A percentile compares a stretch with the other conserved stretches of the same genome.
These are phyloP conservation scores for Suillia variegata DNA, from an alignment of 2,888 invertebrate genomes.

Conservation along the genomic window DNA sequence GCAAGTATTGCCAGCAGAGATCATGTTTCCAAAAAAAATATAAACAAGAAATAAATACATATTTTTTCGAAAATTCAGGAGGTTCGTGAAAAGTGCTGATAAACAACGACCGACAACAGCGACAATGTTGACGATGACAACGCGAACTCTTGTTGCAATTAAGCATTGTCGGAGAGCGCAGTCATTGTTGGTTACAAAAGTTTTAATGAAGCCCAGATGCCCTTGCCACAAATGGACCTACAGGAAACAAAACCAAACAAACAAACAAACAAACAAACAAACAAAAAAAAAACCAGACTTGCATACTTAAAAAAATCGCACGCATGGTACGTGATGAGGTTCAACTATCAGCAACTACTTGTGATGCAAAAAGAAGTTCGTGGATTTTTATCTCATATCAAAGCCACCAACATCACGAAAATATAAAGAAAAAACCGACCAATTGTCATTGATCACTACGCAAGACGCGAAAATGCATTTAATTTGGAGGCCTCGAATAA, in stretches of 20 bases:
- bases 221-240: background rate
- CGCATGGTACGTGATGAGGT: conserved; percentile 9
- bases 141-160: background rate
- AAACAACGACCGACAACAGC: no score
- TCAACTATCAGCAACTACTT: background rate
- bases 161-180: background rate
- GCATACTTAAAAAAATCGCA: background rate
- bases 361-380: background rate
- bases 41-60: background rate
- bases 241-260: background rate
- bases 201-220: background rate
- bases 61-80: conserved; percentile 26
- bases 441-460: conserved; percentile 12
- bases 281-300: background rate
- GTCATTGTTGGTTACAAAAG: background rate
- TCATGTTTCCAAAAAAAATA: background rate
- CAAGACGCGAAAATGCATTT: conserved; percentile 8
- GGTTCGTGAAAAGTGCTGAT: conserved; percentile 22
- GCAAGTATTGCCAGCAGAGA: background rate
- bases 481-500: conserved; percentile 28
- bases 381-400: background rate
- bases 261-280: conserved; percentile 5
- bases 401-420: background rate
- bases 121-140: background rate
- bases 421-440: background rate